Conservation (phyloP, 1,140 invertebrate species). For the Eupeodes corollae region DNA sequence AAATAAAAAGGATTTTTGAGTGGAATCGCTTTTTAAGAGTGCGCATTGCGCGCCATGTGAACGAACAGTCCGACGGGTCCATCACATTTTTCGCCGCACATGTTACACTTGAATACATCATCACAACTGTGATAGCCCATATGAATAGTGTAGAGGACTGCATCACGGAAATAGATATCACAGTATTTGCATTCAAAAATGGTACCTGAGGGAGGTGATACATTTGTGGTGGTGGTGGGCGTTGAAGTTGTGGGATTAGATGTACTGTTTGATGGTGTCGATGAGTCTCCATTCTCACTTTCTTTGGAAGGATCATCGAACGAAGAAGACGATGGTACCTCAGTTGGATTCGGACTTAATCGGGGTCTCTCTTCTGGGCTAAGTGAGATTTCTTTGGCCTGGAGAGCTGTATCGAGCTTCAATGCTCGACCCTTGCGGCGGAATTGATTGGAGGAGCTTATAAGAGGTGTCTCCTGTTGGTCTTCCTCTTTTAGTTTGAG, state of each 20-base stretch:
- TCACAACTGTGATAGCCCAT: constrained; percentile 89
- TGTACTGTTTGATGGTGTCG: constrained; percentile 47
- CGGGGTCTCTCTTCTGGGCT: constrained; percentile 7
- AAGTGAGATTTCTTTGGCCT: constrained; percentile 19
- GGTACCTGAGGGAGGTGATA: constrained; percentile 13
- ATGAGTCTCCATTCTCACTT: constrained; percentile 30
- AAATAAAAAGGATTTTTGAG: too few species aligned
- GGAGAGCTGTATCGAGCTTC: constrained; percentile 24
- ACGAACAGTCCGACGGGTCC: constrained; percentile 84
- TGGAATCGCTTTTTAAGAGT: constrained; percentile 42
- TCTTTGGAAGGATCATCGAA: too few species aligned
- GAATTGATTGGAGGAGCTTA: constrained; percentile 19
- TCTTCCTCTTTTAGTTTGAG: constrained; percentile 24
- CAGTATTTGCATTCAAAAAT: constrained; percentile 72
- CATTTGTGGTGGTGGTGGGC: constrained; percentile 19
- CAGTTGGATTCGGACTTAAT: too few species aligned
- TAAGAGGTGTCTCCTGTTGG: constrained; percentile 21
- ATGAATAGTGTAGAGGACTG: constrained; percentile 86
- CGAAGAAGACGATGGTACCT: too few species aligned
- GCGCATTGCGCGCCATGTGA: constrained; percentile 76
- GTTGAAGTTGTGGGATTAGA: constrained; percentile 34
- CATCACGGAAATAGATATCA: constrained; percentile 80
- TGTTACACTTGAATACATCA: constrained; percentile 89
- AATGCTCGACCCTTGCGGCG: constrained; percentile 28
- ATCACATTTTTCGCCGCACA: constrained; percentile 72